Evolutionary conservation across 2,797 vertebrate species (phyloP).

Genomic region (Rousettus madagascariensis): DNA sequence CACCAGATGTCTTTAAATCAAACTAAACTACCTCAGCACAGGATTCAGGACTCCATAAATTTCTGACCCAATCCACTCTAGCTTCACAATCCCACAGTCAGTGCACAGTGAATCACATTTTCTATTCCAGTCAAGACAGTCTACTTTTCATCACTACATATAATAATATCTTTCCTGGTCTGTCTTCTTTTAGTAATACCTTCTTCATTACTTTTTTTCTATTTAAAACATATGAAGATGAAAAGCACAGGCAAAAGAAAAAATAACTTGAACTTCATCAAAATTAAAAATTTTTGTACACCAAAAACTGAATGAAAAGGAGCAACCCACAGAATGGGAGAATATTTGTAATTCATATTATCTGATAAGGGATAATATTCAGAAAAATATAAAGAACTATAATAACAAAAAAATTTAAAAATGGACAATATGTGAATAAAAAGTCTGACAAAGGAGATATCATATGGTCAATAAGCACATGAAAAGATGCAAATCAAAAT

Average conservation of each 20-base stretch:
- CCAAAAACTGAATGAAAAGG: neutral
- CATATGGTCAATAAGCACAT: neutral
- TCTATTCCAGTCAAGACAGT: neutral
- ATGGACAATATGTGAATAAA: neutral
- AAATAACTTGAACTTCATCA: neutral
- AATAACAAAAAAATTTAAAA: neutral
- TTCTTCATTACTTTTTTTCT: slow-evolving; percentile 28
- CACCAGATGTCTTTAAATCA: neutral
- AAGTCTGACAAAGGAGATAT: neutral
- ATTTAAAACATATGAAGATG: neutral
- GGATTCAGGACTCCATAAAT: neutral
- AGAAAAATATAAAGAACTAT: neutral
- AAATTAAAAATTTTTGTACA: neutral
- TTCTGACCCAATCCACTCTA: neutral
- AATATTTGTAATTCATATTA: neutral
- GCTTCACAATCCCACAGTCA: neutral
- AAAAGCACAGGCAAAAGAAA: neutral
- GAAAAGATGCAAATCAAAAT: slow-evolving; percentile 40
- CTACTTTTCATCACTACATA: neutral
- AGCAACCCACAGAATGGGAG: neutral
- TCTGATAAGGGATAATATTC: neutral
- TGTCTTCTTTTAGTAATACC: neutral
- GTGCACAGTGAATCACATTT: neutral
- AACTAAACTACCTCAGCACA: neutral
- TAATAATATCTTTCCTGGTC: neutral